phyloP scores from a whole-genome alignment of 2,888 invertebrate genomes.

The Dasypogon diadema region DNA sequence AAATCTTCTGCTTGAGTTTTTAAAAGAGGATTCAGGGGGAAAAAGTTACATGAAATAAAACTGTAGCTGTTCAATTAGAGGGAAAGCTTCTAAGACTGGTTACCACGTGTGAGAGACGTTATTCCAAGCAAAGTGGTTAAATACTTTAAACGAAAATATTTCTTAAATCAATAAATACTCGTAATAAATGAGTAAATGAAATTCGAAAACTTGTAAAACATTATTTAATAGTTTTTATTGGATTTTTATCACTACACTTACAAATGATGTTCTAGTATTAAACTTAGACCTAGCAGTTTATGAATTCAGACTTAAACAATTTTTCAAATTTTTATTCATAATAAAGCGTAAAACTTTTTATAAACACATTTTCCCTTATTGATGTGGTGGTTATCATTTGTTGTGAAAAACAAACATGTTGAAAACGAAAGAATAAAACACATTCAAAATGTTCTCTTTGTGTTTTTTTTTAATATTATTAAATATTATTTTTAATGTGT shows the following conservation, averaged over 20 bases:
- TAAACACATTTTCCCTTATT: slow-evolving; percentile 24
- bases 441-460: too few species aligned
- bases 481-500: background rate
- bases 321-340: slow-evolving; percentile 9
- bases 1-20: too few species aligned
- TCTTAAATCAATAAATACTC: too few species aligned
- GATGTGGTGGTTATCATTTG: slow-evolving; percentile 24
- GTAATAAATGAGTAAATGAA: too few species aligned
- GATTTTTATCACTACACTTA: slow-evolving; percentile 46
- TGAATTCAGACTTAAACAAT: slow-evolving; percentile 48
- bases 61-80: too few species aligned
- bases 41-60: too few species aligned
- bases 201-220: slow-evolving; percentile 37
- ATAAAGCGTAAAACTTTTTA: slow-evolving; percentile 43
- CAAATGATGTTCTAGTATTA: slow-evolving; percentile 37
- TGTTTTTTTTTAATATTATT: background rate
- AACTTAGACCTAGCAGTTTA: slow-evolving; percentile 44
- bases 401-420: background rate
- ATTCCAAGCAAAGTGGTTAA: too few species aligned
- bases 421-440: background rate
- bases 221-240: slow-evolving; percentile 47
- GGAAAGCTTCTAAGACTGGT: too few species aligned
- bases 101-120: too few species aligned
- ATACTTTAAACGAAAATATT: too few species aligned
- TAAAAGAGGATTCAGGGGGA: too few species aligned